These are phyloP conservation scores for Taenaris catops DNA, from an alignment of 2,888 invertebrate genomes.

Conservation along the genomic window DNA sequence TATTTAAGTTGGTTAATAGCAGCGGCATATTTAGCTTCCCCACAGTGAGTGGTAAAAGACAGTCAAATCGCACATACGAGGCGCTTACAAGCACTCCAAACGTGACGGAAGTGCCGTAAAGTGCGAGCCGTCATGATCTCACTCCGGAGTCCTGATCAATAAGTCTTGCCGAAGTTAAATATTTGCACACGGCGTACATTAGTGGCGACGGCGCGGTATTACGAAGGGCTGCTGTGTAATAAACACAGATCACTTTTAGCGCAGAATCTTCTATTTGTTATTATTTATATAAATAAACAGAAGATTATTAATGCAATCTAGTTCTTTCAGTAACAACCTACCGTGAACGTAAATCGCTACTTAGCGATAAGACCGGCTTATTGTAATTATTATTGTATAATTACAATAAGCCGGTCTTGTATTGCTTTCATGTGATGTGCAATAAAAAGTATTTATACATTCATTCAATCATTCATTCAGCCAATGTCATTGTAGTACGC, in stretches of 20 bases:
- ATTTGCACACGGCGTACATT: conserved; percentile 71
- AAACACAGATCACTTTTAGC: conserved; percentile 10
- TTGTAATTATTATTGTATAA: no score
- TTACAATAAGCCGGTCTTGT: no score
- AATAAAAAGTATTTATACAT: no score
- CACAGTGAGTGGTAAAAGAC: conserved; percentile 21
- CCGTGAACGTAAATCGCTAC: no score
- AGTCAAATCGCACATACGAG: conserved; percentile 38
- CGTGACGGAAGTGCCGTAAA: conserved; percentile 61
- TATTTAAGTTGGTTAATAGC: no score
- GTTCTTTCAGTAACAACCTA: no score
- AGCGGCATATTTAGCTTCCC: neutral
- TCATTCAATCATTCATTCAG: no score
- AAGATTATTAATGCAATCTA: no score
- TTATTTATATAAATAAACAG: no score
- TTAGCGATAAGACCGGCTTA: no score
- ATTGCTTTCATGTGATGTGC: no score
- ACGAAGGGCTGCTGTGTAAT: conserved; percentile 31
- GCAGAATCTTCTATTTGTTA: conserved; percentile 1
- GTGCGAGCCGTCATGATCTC: conserved; percentile 55
- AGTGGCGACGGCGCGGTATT: conserved; percentile 41
- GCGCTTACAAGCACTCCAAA: conserved; percentile 62
- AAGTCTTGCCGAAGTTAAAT: conserved; percentile 64
- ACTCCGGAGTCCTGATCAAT: conserved; percentile 68
- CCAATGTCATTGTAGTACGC: no score